phyloP scores from a whole-genome alignment of 2,888 invertebrate genomes.

The Cephus spinipes region DNA sequence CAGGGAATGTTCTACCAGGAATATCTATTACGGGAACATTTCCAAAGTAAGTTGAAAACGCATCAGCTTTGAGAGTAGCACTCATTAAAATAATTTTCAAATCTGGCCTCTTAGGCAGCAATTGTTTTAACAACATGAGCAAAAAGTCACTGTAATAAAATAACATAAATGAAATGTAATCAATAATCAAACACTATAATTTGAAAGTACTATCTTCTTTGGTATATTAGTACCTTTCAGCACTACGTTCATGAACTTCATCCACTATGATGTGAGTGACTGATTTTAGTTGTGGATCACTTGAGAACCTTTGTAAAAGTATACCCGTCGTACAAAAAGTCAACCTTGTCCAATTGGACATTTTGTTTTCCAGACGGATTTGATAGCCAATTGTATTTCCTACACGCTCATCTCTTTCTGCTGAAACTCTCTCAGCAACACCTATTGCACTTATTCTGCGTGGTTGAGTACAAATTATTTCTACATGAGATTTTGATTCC shows the following conservation, averaged over 20 bases:
- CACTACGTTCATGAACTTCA: constrained; percentile 93
- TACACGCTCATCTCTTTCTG: constrained; percentile 84
- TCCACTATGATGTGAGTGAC: constrained; percentile 90
- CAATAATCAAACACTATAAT: not conserved
- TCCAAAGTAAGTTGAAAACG: constrained; percentile 88
- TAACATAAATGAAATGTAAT: constrained; percentile 1
- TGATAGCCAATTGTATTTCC: constrained; percentile 79
- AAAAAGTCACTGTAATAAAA: constrained; percentile 79
- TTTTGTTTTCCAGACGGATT: constrained; percentile 83
- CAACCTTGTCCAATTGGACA: constrained; percentile 81
- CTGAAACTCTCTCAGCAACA: constrained; percentile 91
- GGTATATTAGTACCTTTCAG: constrained; percentile 74
- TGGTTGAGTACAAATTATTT: constrained; percentile 94
- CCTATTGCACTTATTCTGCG: constrained; percentile 91
- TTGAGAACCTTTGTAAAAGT: constrained; percentile 83
- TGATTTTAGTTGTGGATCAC: constrained; percentile 79
- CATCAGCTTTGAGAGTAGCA: constrained; percentile 87
- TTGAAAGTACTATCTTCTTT: not conserved
- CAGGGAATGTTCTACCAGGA: constrained; percentile 88
- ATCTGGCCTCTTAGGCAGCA: constrained; percentile 78
- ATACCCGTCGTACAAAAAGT: constrained; percentile 96
- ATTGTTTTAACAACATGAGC: constrained; percentile 82
- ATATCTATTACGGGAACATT: constrained; percentile 83
- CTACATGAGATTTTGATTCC: constrained; percentile 73
- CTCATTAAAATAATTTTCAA: constrained; percentile 92